Evolutionary conservation across 2,113 vertebrate species (phyloP).

Genomic region (Chaetorhynchus papuensis): DNA sequence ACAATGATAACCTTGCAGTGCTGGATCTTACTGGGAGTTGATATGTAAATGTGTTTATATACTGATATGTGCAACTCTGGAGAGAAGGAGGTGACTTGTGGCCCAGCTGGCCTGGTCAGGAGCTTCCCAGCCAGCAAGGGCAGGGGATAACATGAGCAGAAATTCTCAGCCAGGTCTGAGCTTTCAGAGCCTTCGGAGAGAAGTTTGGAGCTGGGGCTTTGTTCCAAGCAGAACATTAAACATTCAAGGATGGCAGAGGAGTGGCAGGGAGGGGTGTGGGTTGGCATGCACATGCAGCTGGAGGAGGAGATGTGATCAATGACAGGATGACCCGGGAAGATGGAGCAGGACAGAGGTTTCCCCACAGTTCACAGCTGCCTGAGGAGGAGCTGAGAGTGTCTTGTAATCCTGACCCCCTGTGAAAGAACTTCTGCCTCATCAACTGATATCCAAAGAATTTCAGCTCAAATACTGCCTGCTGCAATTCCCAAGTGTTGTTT

Average conservation of each 20-base stretch:
- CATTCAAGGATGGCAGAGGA: neutral
- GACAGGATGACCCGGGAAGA: neutral
- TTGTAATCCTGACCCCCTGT: neutral
- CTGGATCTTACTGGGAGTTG: neutral
- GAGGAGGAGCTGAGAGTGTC: neutral
- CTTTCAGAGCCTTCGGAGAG: neutral
- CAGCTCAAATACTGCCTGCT: neutral
- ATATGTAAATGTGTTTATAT: neutral
- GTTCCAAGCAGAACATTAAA: neutral
- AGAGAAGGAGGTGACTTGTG: neutral
- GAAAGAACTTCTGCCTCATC: neutral
- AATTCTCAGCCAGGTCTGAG: neutral
- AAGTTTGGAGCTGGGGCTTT: neutral
- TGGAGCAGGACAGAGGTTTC: slow-evolving; percentile 28
- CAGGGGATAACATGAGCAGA: rapidly evolving
- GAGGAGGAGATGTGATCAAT: neutral
- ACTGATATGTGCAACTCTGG: neutral
- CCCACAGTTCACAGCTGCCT: slow-evolving; percentile 1
- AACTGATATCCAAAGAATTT: neutral
- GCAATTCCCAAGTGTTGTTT: neutral
- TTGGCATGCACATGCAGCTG: neutral
- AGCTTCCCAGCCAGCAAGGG: neutral
- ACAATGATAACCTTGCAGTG: neutral
- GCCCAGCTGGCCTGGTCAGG: neutral
- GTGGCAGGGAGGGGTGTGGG: neutral